Evolutionary conservation across 2,888 invertebrate genomes (phyloP).

Genomic region (Buathra laborator): DNA sequence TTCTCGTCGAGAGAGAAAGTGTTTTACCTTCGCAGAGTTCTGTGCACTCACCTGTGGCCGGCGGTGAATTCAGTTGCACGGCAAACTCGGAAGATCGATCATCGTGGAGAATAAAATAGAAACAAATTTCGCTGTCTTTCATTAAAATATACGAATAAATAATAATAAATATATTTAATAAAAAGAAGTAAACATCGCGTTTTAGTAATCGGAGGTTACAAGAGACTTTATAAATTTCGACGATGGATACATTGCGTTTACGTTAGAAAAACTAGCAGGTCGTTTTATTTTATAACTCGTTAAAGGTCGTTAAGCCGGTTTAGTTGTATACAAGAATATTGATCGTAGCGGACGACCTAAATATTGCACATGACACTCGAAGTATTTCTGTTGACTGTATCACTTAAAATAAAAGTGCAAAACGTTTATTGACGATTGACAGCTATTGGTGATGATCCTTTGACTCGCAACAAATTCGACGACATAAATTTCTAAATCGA

Average conservation of each 20-base stretch:
- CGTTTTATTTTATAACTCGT: not conserved
- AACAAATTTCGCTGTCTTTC: not conserved
- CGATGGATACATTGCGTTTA: not conserved
- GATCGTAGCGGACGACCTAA: not conserved
- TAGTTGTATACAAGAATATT: not conserved
- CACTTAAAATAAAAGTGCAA: not conserved
- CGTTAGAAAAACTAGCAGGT: not conserved
- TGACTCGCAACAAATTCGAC: not conserved
- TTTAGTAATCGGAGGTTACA: not conserved
- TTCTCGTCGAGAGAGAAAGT: conserved; percentile 69
- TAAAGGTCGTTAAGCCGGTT: not conserved
- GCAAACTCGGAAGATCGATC: conserved; percentile 62
- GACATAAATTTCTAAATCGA: not conserved
- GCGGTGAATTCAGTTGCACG: conserved; percentile 61
- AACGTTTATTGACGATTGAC: not conserved
- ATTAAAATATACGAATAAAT: not conserved
- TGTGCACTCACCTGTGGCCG: conserved; percentile 45
- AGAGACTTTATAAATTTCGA: not conserved
- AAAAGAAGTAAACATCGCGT: not conserved
- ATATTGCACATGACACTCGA: not conserved
- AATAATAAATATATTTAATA: not conserved
- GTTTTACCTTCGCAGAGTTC: conserved; percentile 64
- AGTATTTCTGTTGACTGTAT: not conserved
- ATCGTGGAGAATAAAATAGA: not conserved
- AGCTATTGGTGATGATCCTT: not conserved